Base-by-base conservation (phyloP, 2,113 vertebrate genomes). In the Ploceus nigricollis region DNA sequence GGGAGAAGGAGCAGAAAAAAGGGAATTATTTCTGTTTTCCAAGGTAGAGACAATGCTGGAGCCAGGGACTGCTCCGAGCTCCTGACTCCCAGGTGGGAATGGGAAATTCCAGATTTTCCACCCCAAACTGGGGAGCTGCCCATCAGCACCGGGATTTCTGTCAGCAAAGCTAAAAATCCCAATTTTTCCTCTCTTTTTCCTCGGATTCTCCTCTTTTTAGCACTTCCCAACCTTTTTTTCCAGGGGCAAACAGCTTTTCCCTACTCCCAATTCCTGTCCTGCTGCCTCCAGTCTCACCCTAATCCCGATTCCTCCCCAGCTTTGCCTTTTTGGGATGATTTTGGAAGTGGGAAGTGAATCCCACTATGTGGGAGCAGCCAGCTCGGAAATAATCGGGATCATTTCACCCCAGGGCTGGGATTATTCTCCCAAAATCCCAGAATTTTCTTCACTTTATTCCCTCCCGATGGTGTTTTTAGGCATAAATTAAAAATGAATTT, bases 61-160 rank as follows among this genome's bases (percentile, higher is more conserved):
- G 73, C 61, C 63, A 48, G 54, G 82, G 37, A 82, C 45, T 4
- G 40, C 39, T 53, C 60, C 0, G 2, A 27, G 48, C 25, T 35
- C 78, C 18, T 0, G 0, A 3, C 63, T 83, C 80, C 57, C 18
- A 28, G 40, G 3, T 0, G 11, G 2, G 54, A 84, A 42, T 0
- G n/a, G 35, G 53, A 64, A 73, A 5, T 80, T 37, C 0, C 48
- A 3, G 31, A 5, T 82, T 57, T 83, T 31, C 82, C 79, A 12
- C 78, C 15, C n/a, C 86, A 42, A 39, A 33, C 6, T 0, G 27
- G 10, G 33, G 56, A 93, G 73, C 47, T 58, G 65, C 93, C 4
- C 39, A 28, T 25, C 87, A 58, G 64, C 69, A 9, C 45, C 0
- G 1, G 1, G 8, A n/a, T 33, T 86, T 35, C 65, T 72, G 1